Percentiles rank a stretch among this genome's conserved stretches.
Conservation (phyloP, 2,888 invertebrate genomes). For the Protodeltote pygarga region DNA sequence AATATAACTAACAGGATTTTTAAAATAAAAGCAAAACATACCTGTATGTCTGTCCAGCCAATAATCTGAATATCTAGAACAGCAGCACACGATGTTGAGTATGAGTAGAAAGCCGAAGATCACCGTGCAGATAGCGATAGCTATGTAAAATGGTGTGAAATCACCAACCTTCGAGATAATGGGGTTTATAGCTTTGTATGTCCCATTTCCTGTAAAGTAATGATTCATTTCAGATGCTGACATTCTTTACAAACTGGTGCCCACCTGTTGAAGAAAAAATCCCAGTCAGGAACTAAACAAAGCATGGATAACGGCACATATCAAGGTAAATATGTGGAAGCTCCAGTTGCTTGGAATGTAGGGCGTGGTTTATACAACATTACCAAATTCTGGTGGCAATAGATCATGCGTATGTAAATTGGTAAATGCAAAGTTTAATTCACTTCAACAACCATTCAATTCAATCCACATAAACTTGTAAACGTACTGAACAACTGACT, state of each 20-base stretch:
- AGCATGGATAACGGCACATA: too few relatives aligned
- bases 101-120: constrained; percentile 90
- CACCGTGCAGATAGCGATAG: constrained; percentile 92
- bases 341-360: constrained; percentile 15
- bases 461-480: background rate
- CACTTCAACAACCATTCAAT: too few relatives aligned
- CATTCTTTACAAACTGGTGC: constrained; percentile 63
- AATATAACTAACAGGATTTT: too few relatives aligned
- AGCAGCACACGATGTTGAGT: constrained; percentile 93
- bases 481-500: too few relatives aligned
- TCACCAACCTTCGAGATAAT: constrained; percentile 86
- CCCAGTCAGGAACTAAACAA: constrained; percentile 48
- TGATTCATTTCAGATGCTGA: constrained; percentile 75
- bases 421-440: too few relatives aligned
- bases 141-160: constrained; percentile 94
- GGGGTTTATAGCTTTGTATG: constrained; percentile 73
- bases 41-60: constrained; percentile 95
- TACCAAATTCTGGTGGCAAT: too few relatives aligned
- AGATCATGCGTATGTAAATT: too few relatives aligned
- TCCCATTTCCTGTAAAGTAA: constrained; percentile 80
- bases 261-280: constrained; percentile 78
- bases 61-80: constrained; percentile 92
- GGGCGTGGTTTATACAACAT: constrained; percentile 37
- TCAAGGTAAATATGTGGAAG: too few relatives aligned
- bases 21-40: constrained; percentile 59